Evolutionary conservation across 2,113 vertebrate species (phyloP).

Genomic region (Galeopterus variegatus): DNA sequence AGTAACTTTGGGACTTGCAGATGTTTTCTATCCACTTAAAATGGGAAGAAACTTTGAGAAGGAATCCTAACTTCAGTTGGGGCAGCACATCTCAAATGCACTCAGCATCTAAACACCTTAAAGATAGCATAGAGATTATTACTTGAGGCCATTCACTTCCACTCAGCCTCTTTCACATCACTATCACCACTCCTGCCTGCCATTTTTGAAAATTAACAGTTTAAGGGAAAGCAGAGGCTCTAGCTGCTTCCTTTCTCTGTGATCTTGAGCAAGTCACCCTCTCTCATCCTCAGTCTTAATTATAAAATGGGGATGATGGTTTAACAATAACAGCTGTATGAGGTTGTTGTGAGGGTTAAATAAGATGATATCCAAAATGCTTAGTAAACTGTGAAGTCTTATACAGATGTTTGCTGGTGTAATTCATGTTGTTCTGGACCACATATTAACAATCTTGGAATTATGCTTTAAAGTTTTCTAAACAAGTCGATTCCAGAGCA

Average conservation of each 20-base stretch:
- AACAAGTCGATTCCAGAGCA: constrained; percentile 9
- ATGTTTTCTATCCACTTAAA: not conserved
- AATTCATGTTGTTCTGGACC: not conserved
- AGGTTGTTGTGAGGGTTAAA: not conserved
- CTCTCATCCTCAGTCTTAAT: not conserved
- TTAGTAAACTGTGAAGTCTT: not conserved
- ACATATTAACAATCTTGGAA: not conserved
- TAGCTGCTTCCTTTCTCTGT: constrained; percentile 5
- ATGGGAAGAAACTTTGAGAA: constrained; percentile 30
- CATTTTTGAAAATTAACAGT: not conserved
- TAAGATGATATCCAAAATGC: not conserved
- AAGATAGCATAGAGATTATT: not conserved
- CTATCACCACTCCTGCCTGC: not conserved
- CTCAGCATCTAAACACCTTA: not conserved
- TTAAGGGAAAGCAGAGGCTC: not conserved
- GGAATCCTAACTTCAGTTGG: not conserved
- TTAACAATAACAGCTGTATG: not conserved
- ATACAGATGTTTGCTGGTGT: not conserved
- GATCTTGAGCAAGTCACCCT: not conserved
- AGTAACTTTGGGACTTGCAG: not conserved
- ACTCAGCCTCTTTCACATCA: not conserved
- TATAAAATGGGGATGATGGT: not conserved
- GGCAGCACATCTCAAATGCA: not conserved
- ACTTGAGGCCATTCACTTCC: not conserved
- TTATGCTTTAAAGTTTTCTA: constrained; percentile 11